Evolutionary conservation across 2,113 vertebrate species (phyloP).

Genomic region (Chunga burmeisteri): DNA sequence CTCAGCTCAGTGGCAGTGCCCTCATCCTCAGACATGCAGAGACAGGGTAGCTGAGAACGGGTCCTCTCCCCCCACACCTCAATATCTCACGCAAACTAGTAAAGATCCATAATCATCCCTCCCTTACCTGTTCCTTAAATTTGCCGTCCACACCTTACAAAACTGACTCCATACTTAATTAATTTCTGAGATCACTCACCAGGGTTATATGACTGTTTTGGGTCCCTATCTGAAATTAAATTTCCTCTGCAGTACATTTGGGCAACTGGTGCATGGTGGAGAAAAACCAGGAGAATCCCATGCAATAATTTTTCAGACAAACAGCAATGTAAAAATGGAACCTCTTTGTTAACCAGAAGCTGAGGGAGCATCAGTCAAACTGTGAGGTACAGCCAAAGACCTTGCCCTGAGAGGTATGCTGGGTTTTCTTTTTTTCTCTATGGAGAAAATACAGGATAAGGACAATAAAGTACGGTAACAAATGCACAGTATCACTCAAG

Average conservation of each 20-base stretch:
- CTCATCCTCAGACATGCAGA: background rate
- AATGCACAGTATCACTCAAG: background rate
- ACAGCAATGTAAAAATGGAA: background rate
- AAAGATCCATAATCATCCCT: background rate
- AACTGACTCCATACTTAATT: background rate
- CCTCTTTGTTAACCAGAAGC: background rate
- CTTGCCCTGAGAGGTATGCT: background rate
- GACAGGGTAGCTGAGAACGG: background rate
- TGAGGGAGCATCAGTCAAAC: background rate
- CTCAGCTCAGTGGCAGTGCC: background rate
- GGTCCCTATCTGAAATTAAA: background rate
- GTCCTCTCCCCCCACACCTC: background rate
- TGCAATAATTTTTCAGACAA: background rate
- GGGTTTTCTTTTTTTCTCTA: background rate
- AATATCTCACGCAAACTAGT: background rate
- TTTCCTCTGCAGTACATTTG: background rate
- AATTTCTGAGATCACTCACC: background rate
- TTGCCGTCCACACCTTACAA: background rate
- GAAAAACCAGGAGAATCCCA: background rate
- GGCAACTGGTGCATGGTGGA: background rate
- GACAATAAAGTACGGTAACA: background rate
- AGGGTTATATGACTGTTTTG: background rate
- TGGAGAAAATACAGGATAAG: background rate
- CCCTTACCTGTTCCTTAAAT: background rate
- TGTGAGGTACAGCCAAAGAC: background rate